Conservation (phyloP, 1,140 invertebrate species). For the Ridgeia piscesae region DNA sequence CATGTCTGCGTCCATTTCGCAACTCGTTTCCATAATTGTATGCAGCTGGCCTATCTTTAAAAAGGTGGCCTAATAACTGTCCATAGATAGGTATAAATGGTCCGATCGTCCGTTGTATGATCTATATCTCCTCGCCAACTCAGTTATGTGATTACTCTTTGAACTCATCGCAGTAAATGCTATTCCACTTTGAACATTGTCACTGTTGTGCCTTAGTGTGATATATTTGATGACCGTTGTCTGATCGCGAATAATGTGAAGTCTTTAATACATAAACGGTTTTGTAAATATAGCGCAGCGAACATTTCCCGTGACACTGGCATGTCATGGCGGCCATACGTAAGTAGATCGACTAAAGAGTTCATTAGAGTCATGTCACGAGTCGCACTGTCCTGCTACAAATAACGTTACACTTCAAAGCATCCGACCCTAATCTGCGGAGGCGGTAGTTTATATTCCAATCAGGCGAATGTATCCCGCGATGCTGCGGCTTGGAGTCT, state of each 20-base stretch:
- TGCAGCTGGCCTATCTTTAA: too few species aligned
- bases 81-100: too few species aligned
- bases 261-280: slow-evolving; percentile 1
- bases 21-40: too few species aligned
- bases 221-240: background rate
- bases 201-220: background rate
- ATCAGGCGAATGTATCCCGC: background rate
- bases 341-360: background rate
- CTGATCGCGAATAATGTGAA: background rate
- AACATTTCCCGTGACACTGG: background rate
- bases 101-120: too few species aligned
- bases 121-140: too few species aligned
- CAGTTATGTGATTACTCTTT: too few species aligned
- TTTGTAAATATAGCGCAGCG: background rate
- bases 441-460: background rate
- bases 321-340: background rate
- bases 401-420: slow-evolving; percentile 6
- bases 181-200: background rate
- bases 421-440: background rate
- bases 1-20: too few species aligned
- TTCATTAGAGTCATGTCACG: background rate
- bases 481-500: background rate
- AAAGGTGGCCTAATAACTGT: too few species aligned
- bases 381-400: background rate
- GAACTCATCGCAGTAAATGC: too few species aligned